phyloP scores from a whole-genome alignment of 2,113 vertebrate species.

The Oenanthe melanoleuca region DNA sequence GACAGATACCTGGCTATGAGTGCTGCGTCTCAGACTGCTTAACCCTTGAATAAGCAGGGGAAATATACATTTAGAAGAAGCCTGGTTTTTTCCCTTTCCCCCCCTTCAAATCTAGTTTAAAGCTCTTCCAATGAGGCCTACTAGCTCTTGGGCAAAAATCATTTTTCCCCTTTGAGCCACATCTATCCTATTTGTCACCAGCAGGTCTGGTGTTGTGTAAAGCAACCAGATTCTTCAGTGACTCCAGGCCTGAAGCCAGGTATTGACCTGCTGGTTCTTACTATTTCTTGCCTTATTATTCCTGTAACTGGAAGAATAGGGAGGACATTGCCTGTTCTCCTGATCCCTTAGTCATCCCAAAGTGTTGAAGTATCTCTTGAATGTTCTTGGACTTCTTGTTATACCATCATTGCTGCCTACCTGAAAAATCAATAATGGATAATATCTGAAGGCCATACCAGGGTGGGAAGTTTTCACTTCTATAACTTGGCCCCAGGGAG shows the following conservation, averaged over 20 bases:
- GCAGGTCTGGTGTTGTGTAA: neutral
- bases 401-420: neutral
- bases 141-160: neutral
- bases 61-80: neutral
- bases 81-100: neutral
- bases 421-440: neutral
- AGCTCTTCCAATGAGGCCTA: neutral
- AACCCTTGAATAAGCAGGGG: neutral
- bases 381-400: neutral
- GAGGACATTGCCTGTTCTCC: neutral
- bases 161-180: neutral
- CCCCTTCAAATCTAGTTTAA: neutral
- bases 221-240: neutral
- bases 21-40: neutral
- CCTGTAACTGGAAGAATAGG: neutral
- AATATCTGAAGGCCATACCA: neutral
- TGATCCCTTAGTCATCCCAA: neutral
- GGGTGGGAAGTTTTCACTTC: neutral
- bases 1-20: constrained; percentile 45
- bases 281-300: neutral
- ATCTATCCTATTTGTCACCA: neutral
- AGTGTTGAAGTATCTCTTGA: neutral
- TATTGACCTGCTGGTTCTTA: neutral
- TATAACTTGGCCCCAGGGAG: neutral
- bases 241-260: neutral